phyloP scores from a whole-genome alignment of 2,888 invertebrate species.

The Drosophila monieri region DNA sequence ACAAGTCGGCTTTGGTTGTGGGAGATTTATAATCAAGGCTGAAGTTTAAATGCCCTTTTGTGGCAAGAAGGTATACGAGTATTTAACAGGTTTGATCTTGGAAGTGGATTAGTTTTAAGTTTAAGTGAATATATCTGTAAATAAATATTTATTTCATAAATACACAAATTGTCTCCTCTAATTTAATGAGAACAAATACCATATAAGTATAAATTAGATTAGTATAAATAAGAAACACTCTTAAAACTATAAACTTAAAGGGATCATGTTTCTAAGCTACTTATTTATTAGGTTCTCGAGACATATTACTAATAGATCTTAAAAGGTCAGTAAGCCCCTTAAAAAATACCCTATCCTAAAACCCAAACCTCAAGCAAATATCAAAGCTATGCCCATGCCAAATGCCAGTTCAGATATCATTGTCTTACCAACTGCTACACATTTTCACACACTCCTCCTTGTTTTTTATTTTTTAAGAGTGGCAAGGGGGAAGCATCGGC shows the following conservation, averaged over 20 bases:
- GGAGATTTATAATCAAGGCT: background rate
- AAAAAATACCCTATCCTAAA: slow-evolving; percentile 5
- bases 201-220: no score
- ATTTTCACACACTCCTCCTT: slow-evolving; percentile 69
- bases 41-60: slow-evolving; percentile 26
- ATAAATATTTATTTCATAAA: no score
- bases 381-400: slow-evolving; percentile 40
- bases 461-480: background rate
- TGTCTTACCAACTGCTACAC: slow-evolving; percentile 65
- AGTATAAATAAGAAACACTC: no score
- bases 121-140: no score
- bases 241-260: no score
- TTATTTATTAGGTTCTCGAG: no score
- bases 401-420: slow-evolving; percentile 63
- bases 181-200: no score
- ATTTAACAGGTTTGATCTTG: background rate
- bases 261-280: no score
- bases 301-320: background rate
- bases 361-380: slow-evolving; percentile 22
- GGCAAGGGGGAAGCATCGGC: slow-evolving; percentile 21
- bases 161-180: no score
- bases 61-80: background rate
- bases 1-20: slow-evolving; percentile 25
- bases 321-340: background rate
- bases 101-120: no score